These are phyloP conservation scores for Hyperopisus bebe DNA, from an alignment of 2,113 vertebrate genomes.

Conservation along the genomic window DNA sequence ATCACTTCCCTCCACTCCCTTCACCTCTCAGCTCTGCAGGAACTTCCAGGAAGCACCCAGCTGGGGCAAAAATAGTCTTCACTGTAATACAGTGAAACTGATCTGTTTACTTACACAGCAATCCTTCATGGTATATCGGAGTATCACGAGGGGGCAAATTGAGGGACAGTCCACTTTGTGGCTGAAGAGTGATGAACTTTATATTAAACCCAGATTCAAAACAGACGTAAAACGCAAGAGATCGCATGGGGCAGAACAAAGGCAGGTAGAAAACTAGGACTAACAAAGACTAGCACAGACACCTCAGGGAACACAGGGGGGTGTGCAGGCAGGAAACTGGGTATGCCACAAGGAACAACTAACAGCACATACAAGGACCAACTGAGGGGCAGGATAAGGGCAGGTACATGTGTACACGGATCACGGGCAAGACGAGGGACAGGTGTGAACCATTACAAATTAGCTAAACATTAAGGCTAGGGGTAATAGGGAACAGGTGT, in stretches of 20 bases:
- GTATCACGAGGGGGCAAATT: background rate
- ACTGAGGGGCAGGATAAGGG: background rate
- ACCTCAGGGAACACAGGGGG: background rate
- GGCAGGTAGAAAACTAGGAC: background rate
- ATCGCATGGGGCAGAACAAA: background rate
- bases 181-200: background rate
- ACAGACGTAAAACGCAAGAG: background rate
- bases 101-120: conserved; percentile 11
- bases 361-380: background rate
- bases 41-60: conserved; percentile 10
- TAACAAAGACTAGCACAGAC: background rate
- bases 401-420: background rate
- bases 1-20: conserved; percentile 5
- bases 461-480: background rate
- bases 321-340: background rate
- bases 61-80: conserved; percentile 14
- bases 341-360: background rate
- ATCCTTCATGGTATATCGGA: background rate
- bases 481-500: background rate
- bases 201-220: background rate
- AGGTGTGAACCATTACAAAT: background rate
- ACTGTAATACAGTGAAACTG: conserved; percentile 11
- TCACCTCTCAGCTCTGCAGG: background rate
- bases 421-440: background rate
- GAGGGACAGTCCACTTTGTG: background rate